phyloP scores from a whole-genome alignment of 35 echinoderm and acorn worm genomes.

The Ophioderma brevispina region DNA sequence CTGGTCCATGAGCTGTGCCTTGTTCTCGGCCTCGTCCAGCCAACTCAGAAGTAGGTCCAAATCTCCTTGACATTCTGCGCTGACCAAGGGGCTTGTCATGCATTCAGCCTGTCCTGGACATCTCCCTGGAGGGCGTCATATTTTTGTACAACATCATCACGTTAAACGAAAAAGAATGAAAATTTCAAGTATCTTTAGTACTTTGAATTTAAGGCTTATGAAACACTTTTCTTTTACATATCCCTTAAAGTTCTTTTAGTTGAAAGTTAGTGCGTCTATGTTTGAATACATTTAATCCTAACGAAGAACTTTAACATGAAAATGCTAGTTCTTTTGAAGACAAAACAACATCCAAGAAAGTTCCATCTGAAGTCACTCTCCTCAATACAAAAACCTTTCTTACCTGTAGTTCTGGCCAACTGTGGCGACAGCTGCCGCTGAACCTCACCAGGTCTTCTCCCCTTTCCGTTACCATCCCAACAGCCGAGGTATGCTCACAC shows the following conservation, averaged over 20 bases:
- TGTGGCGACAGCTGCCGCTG: conserved; percentile 69
- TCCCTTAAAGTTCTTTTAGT: too few relatives aligned
- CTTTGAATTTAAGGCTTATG: too few relatives aligned
- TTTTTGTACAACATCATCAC: conserved; percentile 62
- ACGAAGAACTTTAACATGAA: too few relatives aligned
- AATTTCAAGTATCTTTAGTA: too few relatives aligned
- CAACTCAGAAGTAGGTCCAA: conserved; percentile 65
- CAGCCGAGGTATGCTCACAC: conserved; percentile 70
- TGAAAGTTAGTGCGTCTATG: too few relatives aligned
- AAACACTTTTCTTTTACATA: too few relatives aligned
- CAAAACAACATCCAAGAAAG: not conserved
- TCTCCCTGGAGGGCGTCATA: conserved; percentile 70
- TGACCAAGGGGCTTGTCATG: conserved; percentile 71
- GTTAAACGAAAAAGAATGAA: too few relatives aligned
- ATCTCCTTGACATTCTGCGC: conserved; percentile 81
- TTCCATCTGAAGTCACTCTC: not conserved
- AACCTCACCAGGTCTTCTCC: conserved; percentile 72
- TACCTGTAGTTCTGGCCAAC: conserved; percentile 63
- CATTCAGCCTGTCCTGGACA: conserved; percentile 68
- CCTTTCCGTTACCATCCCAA: conserved; percentile 70
- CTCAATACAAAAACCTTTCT: conserved; percentile 30
- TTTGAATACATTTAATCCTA: too few relatives aligned
- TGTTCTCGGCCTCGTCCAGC: conserved; percentile 89
- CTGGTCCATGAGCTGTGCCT: conserved; percentile 81
- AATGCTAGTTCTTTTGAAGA: too few relatives aligned